Base-by-base conservation (phyloP, 2,797 vertebrate genomes). In the Bufotes viridis region DNA sequence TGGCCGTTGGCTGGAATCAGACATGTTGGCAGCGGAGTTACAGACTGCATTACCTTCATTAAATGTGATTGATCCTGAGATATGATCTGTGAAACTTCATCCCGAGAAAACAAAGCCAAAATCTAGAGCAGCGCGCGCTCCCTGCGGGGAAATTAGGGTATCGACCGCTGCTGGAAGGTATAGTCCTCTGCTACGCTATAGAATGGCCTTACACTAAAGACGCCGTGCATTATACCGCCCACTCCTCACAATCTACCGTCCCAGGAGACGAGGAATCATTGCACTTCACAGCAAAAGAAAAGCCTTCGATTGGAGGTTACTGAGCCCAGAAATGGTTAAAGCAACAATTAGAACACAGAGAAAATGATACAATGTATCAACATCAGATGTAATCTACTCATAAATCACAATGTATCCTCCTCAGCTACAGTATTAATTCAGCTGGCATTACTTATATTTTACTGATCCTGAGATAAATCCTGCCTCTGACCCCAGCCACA, bases 1-100 rank as follows among this genome's bases (percentile, higher is more conserved):
- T 49, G 72, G 13, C 42, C 26, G 15, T 51, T 24, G 13, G 22
- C 22, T 10, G 20, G 15, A 12, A 24, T 9, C 12, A 29, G 61
- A 14, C 18, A 0, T 10, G 72, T 26, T 87, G 87, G 72, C 81
- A 67, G 72, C 20, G 49, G 42, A 42, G 7, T 69, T 55, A 58
- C 81, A 69, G 24, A 60, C 74, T 83, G 26, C 81, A 83, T 82
- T 82, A 82, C 58, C 13, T 51, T 82, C 86, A 87, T 88, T 87
- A 78, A 60, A 72, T 79, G 81, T 51, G 82, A 88, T 84, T 79
- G 87, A 88, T 88, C 63, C 18, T 49, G 51, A 10, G 70, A 84
- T 58, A 18, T 67, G 58, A 74, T 80, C 42, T 69, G 60, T 72
- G 87, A 78, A 83, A 88, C 75, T 70, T 79, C 15, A 88, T 29